Conservation (phyloP, 1,140 invertebrate species). For the Drosophila pruinosa region DNA sequence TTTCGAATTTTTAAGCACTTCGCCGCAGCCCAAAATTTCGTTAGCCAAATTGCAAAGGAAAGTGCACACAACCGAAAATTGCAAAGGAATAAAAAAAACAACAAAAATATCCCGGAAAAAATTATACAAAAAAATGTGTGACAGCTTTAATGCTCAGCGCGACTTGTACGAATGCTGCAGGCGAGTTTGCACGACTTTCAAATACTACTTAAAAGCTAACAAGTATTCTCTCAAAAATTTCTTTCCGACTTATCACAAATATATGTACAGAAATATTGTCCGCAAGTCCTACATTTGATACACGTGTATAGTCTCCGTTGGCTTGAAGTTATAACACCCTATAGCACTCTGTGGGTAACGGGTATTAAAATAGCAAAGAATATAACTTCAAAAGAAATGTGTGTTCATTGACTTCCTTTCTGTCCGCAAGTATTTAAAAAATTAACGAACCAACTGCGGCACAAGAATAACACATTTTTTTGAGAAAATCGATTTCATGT, state of each 20-base stretch:
- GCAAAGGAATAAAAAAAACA: constrained; percentile 27
- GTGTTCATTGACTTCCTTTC: not conserved
- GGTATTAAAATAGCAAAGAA: not conserved
- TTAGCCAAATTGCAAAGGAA: constrained; percentile 61
- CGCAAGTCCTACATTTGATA: not conserved
- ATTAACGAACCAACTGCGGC: not conserved
- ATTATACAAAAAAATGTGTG: constrained; percentile 2
- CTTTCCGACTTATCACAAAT: no score
- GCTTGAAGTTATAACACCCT: no score
- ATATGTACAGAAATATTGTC: not conserved
- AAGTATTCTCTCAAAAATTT: no score
- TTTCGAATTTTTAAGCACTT: constrained; percentile 79
- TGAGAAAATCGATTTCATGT: not conserved
- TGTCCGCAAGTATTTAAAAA: not conserved
- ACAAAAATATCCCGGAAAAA: constrained; percentile 13
- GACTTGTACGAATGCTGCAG: no score
- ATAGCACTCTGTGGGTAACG: no score
- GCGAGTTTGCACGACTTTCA: no score
- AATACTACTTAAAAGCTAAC: not conserved
- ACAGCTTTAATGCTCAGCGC: constrained; percentile 5
- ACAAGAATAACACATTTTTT: not conserved
- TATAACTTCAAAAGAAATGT: constrained; percentile 1
- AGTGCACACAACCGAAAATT: constrained; percentile 65
- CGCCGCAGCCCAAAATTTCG: constrained; percentile 69
- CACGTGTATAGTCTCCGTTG: no score